phyloP scores from a whole-genome alignment of 2,888 invertebrate genomes.

The Icerya purchasi region DNA sequence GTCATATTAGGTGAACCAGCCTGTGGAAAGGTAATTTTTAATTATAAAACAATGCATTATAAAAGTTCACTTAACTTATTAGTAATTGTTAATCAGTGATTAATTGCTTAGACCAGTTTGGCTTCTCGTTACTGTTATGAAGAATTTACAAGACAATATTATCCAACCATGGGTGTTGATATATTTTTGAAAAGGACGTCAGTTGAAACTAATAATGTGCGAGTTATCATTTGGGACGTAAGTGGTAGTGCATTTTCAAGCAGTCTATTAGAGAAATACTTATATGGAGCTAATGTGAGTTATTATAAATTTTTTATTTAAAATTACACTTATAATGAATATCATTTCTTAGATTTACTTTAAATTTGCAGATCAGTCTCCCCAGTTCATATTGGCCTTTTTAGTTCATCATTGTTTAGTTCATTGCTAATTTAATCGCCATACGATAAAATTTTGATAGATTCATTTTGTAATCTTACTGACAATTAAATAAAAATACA shows the following conservation, averaged over 20 bases:
- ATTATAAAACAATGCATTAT: too few species aligned
- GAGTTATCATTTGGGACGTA: conserved; percentile 62
- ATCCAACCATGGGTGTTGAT: conserved; percentile 47
- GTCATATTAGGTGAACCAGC: conserved; percentile 58
- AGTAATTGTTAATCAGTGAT: neutral
- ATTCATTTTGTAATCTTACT: too few species aligned
- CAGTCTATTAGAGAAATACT: conserved; percentile 53
- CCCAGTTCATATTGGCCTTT: too few species aligned
- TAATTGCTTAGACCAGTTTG: conserved; percentile 33
- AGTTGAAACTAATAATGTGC: conserved; percentile 36
- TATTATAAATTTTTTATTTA: too few species aligned
- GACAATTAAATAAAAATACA: too few species aligned
- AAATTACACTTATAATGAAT: too few species aligned
- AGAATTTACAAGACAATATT: conserved; percentile 36
- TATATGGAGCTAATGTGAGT: conserved; percentile 46
- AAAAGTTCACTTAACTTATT: neutral
- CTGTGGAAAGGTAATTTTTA: conserved; percentile 53
- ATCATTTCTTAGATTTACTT: too few species aligned
- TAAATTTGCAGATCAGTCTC: too few species aligned
- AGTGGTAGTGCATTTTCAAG: conserved; percentile 56
- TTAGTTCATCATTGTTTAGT: too few species aligned
- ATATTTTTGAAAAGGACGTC: conserved; percentile 43
- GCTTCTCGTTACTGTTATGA: conserved; percentile 42
- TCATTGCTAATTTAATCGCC: too few species aligned
- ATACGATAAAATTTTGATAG: too few species aligned